A percentile compares a stretch with the other conserved stretches of the same genome.
Evolutionary conservation across 2,888 invertebrate genomes (phyloP).

Genomic region (Amphimallon solstitiale): DNA sequence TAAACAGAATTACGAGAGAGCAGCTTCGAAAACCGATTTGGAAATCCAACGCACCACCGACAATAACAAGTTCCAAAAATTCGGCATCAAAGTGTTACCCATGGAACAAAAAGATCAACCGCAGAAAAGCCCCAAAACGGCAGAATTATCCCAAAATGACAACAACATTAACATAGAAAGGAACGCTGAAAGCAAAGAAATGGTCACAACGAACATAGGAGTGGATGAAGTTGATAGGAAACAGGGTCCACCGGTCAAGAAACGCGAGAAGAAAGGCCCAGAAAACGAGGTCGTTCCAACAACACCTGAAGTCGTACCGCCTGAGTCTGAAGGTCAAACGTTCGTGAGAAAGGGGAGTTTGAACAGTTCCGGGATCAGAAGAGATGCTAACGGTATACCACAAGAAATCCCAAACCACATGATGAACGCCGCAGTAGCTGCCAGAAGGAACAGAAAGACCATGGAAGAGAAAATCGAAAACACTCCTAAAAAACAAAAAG

Average conservation of each 20-base stretch:
- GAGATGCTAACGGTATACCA: conserved; percentile 72
- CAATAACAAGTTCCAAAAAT: conserved; percentile 69
- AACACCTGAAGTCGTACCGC: conserved; percentile 17
- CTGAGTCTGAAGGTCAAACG: conserved; percentile 12
- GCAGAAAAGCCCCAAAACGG: conserved; percentile 57
- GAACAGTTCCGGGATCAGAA: conserved; percentile 70
- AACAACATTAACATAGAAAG: conserved; percentile 58
- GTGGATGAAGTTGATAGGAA: conserved; percentile 67
- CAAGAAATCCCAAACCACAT: conserved; percentile 78
- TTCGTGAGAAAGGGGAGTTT: conserved; percentile 64
- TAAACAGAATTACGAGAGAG: conserved; percentile 39
- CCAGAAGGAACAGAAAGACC: conserved; percentile 74
- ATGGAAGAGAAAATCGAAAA: conserved; percentile 56
- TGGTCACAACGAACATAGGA: conserved; percentile 42
- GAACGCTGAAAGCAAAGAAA: conserved; percentile 42
- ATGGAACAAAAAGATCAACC: conserved; percentile 46
- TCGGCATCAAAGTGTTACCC: conserved; percentile 75
- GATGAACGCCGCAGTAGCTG: conserved; percentile 77
- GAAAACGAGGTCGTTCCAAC: conserved; percentile 54
- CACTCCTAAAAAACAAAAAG: conserved; percentile 71
- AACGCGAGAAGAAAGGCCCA: conserved; percentile 61
- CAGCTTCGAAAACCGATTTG: conserved; percentile 57
- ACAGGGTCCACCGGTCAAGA: conserved; percentile 63
- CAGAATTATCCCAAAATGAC: conserved; percentile 61
- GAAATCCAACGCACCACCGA: conserved; percentile 68